Conservation (phyloP, 2,113 vertebrate genomes). For the Plecotus auritus region DNA sequence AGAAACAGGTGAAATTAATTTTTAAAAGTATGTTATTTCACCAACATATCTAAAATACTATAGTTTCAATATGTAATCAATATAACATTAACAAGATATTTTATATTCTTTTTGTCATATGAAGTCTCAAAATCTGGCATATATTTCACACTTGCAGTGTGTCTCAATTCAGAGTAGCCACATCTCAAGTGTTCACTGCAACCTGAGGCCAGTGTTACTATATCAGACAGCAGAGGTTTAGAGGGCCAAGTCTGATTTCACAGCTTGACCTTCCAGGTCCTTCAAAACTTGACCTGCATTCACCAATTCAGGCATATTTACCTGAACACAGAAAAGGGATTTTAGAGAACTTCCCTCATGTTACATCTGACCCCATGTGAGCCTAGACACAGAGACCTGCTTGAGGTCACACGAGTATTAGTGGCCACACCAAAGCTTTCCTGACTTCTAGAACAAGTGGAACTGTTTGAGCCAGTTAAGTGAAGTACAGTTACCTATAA, state of each 20-base stretch:
- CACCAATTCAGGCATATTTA: neutral
- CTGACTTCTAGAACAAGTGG: neutral
- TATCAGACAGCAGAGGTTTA: neutral
- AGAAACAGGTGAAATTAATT: neutral
- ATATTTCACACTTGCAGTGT: neutral
- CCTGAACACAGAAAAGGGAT: neutral
- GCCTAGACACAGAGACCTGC: neutral
- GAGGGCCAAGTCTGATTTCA: neutral
- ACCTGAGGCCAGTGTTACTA: neutral
- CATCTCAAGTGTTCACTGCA: neutral
- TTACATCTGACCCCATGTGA: neutral
- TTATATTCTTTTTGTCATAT: neutral
- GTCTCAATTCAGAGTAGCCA: neutral
- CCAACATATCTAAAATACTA: neutral
- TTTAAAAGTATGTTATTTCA: neutral
- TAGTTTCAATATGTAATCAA: neutral
- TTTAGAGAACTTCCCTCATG: neutral
- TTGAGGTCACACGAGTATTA: neutral
- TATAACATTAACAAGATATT: neutral
- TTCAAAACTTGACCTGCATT: neutral
- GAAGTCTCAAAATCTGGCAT: neutral
- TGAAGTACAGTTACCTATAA: neutral
- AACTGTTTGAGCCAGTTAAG: neutral
- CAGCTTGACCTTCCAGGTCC: neutral
- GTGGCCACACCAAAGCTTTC: neutral